Conservation (phyloP, 2,888 invertebrate species). For the Schrankia costaestrigalis region DNA sequence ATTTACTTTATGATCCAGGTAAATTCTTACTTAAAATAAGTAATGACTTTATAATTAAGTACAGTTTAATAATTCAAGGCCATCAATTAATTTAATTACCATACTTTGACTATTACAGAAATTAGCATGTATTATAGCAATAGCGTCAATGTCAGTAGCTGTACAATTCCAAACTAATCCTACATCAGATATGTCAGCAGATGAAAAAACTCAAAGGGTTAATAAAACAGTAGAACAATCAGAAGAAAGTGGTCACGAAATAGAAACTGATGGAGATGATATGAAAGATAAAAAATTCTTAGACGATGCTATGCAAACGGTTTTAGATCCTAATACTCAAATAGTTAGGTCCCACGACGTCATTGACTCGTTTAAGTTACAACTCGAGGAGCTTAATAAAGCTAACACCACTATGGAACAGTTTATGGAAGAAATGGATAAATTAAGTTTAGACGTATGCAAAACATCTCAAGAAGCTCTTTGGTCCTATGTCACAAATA, state of each 20-base stretch:
- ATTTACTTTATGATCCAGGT: conserved; percentile 5
- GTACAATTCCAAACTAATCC: conserved; percentile 58
- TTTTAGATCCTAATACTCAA: conserved; percentile 57
- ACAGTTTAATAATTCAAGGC: conserved; percentile 15
- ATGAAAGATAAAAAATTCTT: conserved; percentile 62
- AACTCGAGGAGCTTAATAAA: conserved; percentile 56
- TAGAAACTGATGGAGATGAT: conserved; percentile 62
- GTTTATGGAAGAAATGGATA: conserved; percentile 71
- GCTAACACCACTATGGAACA: conserved; percentile 53
- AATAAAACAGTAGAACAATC: conserved; percentile 62
- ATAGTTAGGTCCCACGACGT: conserved; percentile 48
- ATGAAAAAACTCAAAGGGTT: conserved; percentile 52
- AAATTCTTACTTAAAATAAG: conserved; percentile 16
- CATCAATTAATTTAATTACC: conserved; percentile 9
- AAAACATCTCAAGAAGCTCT: conserved; percentile 68
- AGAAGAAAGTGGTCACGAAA: conserved; percentile 66
- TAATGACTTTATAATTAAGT: conserved; percentile 4
- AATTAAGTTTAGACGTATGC: conserved; percentile 66
- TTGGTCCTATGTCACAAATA: conserved; percentile 71
- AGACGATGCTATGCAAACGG: conserved; percentile 65
- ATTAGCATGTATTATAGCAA: conserved; percentile 39
- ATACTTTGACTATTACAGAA: conserved; percentile 44
- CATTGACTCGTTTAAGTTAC: conserved; percentile 52
- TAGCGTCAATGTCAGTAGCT: conserved; percentile 42
- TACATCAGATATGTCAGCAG: conserved; percentile 67